These are phyloP conservation scores for Drosophila obscura DNA, from an alignment of 1,140 invertebrate species.

Conservation along the genomic window DNA sequence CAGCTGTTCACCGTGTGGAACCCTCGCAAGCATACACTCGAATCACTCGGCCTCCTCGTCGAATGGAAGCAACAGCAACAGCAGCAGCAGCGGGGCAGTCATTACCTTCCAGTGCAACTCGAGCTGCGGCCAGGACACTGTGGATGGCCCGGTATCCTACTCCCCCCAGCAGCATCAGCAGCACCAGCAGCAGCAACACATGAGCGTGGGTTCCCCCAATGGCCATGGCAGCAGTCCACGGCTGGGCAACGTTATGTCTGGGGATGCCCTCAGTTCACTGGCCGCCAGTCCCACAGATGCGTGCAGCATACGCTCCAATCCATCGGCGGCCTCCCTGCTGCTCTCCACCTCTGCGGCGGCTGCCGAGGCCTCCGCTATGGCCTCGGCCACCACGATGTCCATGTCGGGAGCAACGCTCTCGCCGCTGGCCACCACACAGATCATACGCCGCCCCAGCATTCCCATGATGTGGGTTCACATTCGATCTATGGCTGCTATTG, in stretches of 20 bases:
- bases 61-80: slow-evolving; percentile 70
- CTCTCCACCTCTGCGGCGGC: slow-evolving; percentile 72
- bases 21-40: slow-evolving; percentile 75
- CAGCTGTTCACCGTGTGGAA: slow-evolving; percentile 69
- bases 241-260: slow-evolving; percentile 59
- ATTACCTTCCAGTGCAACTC: slow-evolving; percentile 73
- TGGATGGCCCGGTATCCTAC: slow-evolving; percentile 30
- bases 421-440: slow-evolving; percentile 80
- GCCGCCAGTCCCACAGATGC: slow-evolving; percentile 82
- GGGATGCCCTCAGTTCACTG: slow-evolving; percentile 72
- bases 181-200: slow-evolving; percentile 45
- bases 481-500: slow-evolving; percentile 12
- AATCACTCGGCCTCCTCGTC: slow-evolving; percentile 78
- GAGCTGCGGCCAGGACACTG: slow-evolving; percentile 40
- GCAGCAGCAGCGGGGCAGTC: slow-evolving; percentile 73
- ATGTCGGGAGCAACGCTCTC: slow-evolving; percentile 73
- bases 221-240: slow-evolving; percentile 65
- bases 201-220: slow-evolving; percentile 68
- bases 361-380: slow-evolving; percentile 65
- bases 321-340: slow-evolving; percentile 79
- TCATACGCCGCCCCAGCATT: slow-evolving; percentile 81
- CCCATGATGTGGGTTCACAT: slow-evolving; percentile 82
- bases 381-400: slow-evolving; percentile 60
- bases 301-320: slow-evolving; percentile 82
- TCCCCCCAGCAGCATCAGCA: slow-evolving; percentile 21